phyloP scores from a whole-genome alignment of 2,888 invertebrate genomes.

The Lacanobia oleracea region DNA sequence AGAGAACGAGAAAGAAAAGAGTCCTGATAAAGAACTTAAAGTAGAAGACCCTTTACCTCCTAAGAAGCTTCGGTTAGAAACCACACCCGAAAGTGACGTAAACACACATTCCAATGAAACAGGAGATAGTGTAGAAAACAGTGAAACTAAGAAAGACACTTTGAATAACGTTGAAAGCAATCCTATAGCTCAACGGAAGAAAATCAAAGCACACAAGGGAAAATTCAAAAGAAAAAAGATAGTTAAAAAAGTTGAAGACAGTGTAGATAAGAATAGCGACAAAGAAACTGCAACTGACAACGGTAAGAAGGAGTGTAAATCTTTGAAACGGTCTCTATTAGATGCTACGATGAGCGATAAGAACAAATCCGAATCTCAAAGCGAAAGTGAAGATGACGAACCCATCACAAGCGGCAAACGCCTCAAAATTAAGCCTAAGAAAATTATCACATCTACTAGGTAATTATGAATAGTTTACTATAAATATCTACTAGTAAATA shows the following conservation, averaged over 20 bases:
- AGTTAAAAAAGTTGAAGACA: conserved; percentile 63
- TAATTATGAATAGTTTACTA: conserved; percentile 60
- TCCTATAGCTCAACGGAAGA: conserved; percentile 81
- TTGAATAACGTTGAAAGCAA: conserved; percentile 67
- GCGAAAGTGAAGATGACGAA: conserved; percentile 86
- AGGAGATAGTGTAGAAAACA: conserved; percentile 75
- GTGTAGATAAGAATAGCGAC: conserved; percentile 69
- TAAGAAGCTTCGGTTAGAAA: conserved; percentile 85
- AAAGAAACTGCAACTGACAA: conserved; percentile 73
- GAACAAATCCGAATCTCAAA: conserved; percentile 87
- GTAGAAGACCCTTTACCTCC: conserved; percentile 82
- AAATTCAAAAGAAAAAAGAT: conserved; percentile 85
- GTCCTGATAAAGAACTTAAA: conserved; percentile 79
- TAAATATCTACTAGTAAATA: not conserved
- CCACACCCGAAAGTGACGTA: conserved; percentile 80
- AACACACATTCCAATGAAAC: conserved; percentile 85
- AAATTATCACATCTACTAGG: conserved; percentile 84
- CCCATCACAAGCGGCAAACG: conserved; percentile 83
- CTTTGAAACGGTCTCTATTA: conserved; percentile 82
- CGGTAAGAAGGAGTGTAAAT: conserved; percentile 78
- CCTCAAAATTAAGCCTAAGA: conserved; percentile 88
- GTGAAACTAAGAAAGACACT: conserved; percentile 73
- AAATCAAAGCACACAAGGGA: conserved; percentile 85
- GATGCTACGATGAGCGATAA: conserved; percentile 83
- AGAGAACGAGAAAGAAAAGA: conserved; percentile 79